Evolutionary conservation across 1,140 invertebrate species (phyloP).

Genomic region (Drosophila kepulauana): DNA sequence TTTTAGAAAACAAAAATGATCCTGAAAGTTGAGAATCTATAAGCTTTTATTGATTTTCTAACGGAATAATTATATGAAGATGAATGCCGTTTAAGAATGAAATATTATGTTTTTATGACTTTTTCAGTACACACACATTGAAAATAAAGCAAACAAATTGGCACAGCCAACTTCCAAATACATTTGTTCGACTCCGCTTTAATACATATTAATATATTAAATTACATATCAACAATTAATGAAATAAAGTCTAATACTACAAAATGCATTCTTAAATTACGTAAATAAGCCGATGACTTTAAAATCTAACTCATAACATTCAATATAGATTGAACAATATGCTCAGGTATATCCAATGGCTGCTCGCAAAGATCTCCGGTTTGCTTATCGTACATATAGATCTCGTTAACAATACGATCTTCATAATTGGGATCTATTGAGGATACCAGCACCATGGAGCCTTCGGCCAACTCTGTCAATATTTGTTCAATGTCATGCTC

Average conservation of each 20-base stretch:
- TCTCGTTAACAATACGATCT: slow-evolving; percentile 83
- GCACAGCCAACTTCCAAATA: no score
- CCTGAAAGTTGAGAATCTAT: no score
- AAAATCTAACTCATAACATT: slow-evolving; percentile 68
- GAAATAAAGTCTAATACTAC: slow-evolving; percentile 8
- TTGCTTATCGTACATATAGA: slow-evolving; percentile 83
- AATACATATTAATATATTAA: slow-evolving; percentile 17
- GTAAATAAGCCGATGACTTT: background rate
- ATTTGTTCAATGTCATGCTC: slow-evolving; percentile 79
- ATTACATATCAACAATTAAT: slow-evolving; percentile 42
- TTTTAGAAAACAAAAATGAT: no score
- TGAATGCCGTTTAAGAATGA: no score
- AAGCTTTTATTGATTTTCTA: no score
- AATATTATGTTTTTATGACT: no score
- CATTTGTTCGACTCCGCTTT: no score
- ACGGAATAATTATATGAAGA: no score
- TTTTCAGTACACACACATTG: no score
- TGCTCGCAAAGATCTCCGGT: slow-evolving; percentile 79
- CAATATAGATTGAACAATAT: slow-evolving; percentile 84
- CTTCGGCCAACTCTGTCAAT: slow-evolving; percentile 70
- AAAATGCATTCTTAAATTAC: slow-evolving; percentile 14
- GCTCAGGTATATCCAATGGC: slow-evolving; percentile 83
- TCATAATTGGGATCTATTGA: slow-evolving; percentile 68
- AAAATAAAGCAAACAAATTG: no score
- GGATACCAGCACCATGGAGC: slow-evolving; percentile 84